phyloP scores from a whole-genome alignment of 2,113 vertebrate species.

The Oriolus oriolus region DNA sequence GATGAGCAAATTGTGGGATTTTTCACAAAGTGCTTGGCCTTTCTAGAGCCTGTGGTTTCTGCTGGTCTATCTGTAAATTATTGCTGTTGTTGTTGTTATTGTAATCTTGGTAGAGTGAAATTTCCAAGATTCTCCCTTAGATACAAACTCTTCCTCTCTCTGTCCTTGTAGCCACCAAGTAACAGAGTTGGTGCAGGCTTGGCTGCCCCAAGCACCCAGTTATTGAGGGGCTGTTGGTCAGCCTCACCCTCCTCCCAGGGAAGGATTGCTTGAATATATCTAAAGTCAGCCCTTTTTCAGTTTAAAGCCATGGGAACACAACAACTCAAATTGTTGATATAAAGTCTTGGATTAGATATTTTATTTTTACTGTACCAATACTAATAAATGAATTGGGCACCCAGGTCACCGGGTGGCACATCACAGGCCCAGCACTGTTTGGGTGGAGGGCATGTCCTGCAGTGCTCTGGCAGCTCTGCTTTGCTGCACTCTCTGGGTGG shows the following conservation, averaged over 20 bases:
- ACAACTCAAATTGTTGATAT: no score
- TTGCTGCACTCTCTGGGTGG: rapidly evolving
- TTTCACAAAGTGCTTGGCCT: background rate
- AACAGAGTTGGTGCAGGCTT: background rate
- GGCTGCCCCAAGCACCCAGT: background rate
- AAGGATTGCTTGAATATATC: background rate
- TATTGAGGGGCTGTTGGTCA: background rate
- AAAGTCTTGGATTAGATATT: no score
- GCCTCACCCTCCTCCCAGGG: background rate
- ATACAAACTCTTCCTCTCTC: background rate
- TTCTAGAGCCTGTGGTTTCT: background rate
- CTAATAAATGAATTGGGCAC: rapidly evolving
- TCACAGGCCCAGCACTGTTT: background rate
- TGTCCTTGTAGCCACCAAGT: no score
- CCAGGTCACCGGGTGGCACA: no score
- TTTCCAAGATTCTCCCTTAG: background rate
- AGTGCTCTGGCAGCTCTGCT: background rate
- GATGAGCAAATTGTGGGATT: rapidly evolving
- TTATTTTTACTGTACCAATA: background rate
- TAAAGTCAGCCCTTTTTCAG: background rate
- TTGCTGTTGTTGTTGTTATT: rapidly evolving
- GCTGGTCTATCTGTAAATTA: background rate
- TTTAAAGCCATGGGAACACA: background rate
- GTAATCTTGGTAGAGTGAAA: background rate
- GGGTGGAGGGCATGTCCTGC: background rate